These are phyloP conservation scores for Loxodonta africana DNA, from an alignment of 2,113 vertebrate species.

Conservation along the genomic window DNA sequence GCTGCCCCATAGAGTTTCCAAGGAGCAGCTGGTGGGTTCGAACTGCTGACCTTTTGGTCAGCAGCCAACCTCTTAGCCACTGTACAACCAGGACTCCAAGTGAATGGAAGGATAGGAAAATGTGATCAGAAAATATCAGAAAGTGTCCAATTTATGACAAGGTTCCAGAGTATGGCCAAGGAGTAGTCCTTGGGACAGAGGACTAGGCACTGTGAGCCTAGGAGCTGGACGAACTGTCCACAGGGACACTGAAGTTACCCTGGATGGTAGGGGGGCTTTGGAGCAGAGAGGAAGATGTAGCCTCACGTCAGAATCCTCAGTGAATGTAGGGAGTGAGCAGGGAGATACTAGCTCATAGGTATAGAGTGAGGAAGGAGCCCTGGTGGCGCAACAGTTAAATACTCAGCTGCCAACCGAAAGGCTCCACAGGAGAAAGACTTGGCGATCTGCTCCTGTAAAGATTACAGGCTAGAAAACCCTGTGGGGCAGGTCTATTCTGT, in stretches of 20 bases:
- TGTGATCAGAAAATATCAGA: not conserved
- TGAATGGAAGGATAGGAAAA: not conserved
- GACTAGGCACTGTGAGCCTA: not conserved
- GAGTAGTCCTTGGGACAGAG: not conserved
- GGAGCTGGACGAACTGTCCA: not conserved
- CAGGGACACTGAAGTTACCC: not conserved
- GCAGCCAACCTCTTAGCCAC: no score
- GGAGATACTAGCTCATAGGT: not conserved
- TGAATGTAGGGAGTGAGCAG: not conserved
- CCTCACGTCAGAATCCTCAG: not conserved
- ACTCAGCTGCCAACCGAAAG: not conserved
- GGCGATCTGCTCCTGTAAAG: not conserved
- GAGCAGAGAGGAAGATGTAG: not conserved
- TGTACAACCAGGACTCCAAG: not conserved
- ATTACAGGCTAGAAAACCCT: not conserved
- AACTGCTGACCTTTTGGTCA: no score
- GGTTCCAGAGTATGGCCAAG: not conserved
- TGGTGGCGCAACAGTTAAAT: not conserved
- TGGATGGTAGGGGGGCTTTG: not conserved
- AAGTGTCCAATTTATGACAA: not conserved
- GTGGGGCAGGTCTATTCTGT: not conserved
- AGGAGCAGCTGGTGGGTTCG: no score
- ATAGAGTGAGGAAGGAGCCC: not conserved
- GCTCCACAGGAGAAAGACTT: not conserved
- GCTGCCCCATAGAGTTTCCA: no score